Conservation (phyloP, 2,797 vertebrate species). For the Myotis pilosus region DNA sequence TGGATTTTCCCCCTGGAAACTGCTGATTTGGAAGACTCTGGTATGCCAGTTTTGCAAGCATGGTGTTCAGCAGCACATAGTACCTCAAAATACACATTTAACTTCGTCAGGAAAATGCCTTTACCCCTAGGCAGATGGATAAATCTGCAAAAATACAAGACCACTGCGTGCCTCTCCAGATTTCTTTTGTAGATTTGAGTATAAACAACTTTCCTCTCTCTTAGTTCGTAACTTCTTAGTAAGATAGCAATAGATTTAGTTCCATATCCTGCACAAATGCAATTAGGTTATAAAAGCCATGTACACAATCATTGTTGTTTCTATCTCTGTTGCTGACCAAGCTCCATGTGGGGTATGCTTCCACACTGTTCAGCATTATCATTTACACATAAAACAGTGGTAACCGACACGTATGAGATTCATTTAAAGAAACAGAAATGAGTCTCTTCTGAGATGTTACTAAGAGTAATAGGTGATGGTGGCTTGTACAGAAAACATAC, state of each 20-base stretch:
- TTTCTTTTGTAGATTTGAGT: constrained; percentile 11
- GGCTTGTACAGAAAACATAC: background rate
- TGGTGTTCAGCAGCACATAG: background rate
- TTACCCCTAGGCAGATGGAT: constrained; percentile 30
- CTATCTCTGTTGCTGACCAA: background rate
- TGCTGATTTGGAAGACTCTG: constrained; percentile 61
- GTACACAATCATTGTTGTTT: background rate
- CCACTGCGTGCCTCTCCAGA: background rate
- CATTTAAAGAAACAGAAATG: constrained; percentile 6
- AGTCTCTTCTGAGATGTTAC: background rate
- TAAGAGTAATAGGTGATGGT: background rate
- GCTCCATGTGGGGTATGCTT: background rate
- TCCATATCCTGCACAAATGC: background rate
- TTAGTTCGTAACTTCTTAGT: constrained; percentile 12
- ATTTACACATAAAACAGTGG: constrained; percentile 5
- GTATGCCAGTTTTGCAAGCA: constrained; percentile 30
- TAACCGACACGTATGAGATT: background rate
- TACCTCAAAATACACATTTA: constrained; percentile 53
- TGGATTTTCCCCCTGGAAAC: constrained; percentile 46
- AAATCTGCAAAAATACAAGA: constrained; percentile 2
- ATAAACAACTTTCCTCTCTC: background rate
- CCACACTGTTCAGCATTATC: background rate
- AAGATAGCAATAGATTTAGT: background rate
- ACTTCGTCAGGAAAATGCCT: constrained; percentile 41
- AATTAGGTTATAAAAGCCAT: constrained; percentile 4